Evolutionary conservation across 2,888 invertebrate genomes (phyloP).

Genomic region (Blera fallax): DNA sequence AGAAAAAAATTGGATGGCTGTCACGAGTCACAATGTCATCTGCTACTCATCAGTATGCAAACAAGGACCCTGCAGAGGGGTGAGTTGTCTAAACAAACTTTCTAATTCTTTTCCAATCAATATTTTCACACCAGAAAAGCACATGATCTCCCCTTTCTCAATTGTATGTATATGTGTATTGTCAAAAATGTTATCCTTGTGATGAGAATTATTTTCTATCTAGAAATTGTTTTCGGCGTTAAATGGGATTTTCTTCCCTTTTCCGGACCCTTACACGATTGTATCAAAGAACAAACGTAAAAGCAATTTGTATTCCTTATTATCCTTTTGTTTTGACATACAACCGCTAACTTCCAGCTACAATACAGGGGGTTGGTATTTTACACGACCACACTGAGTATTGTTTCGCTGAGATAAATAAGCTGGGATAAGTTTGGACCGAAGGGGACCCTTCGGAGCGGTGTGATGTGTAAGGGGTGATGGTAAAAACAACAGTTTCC

Average conservation of each 20-base stretch:
- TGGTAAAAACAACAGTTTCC: slow-evolving; percentile 67
- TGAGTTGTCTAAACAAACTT: slow-evolving; percentile 28
- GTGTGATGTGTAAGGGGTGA: slow-evolving; percentile 23
- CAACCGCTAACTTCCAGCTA: slow-evolving; percentile 81
- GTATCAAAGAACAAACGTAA: slow-evolving; percentile 69
- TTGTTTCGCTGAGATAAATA: slow-evolving; percentile 56
- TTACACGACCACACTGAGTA: slow-evolving; percentile 55
- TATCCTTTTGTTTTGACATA: slow-evolving; percentile 81
- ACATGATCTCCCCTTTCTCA: neutral
- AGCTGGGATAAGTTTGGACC: slow-evolving; percentile 48
- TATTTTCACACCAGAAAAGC: slow-evolving; percentile 39
- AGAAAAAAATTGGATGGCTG: neutral
- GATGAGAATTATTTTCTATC: slow-evolving; percentile 47
- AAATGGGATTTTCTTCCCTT: slow-evolving; percentile 49
- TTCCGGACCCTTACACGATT: slow-evolving; percentile 10
- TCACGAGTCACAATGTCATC: slow-evolving; percentile 38
- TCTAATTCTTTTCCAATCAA: slow-evolving; percentile 66
- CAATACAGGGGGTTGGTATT: slow-evolving; percentile 49
- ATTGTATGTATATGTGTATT: neutral
- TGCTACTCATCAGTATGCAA: slow-evolving; percentile 56
- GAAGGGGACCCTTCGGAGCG: slow-evolving; percentile 7
- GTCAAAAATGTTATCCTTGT: slow-evolving; percentile 5
- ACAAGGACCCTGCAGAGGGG: slow-evolving; percentile 37
- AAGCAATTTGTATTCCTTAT: slow-evolving; percentile 72
- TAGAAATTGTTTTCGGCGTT: slow-evolving; percentile 59